Percentiles rank a stretch among this genome's conserved stretches.
Conservation (phyloP, 2,888 invertebrate species). For the Ceratothoa steindachneri region DNA sequence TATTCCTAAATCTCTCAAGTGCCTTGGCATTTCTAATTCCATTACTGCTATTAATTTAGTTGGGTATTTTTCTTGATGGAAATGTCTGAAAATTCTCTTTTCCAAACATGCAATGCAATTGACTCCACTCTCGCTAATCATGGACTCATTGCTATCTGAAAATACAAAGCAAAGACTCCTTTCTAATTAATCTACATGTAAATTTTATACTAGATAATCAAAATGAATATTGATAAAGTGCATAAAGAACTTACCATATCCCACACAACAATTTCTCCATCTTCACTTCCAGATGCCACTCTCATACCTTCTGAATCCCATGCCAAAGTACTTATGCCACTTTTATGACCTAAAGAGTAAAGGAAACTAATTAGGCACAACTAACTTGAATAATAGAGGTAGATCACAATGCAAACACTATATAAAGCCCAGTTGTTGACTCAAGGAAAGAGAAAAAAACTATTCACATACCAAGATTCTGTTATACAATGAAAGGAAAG, state of each 20-base stretch:
- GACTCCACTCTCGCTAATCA: too few species aligned
- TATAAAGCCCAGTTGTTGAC: not conserved
- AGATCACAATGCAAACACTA: not conserved
- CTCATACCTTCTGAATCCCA: slow-evolving; percentile 45
- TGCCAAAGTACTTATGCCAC: slow-evolving; percentile 28
- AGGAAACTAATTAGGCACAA: not conserved
- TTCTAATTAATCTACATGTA: too few species aligned
- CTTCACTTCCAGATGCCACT: slow-evolving; percentile 38
- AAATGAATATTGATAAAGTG: not conserved
- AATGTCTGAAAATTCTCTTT: too few species aligned
- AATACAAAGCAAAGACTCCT: too few species aligned
- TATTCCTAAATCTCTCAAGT: too few species aligned
- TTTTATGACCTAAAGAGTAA: slow-evolving; percentile 18
- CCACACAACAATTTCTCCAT: slow-evolving; percentile 78
- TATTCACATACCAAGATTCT: too few species aligned
- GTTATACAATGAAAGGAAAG: too few species aligned
- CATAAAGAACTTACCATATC: slow-evolving; percentile 65
- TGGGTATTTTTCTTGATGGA: too few species aligned
- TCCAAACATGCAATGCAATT: too few species aligned
- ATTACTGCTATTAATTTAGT: too few species aligned
- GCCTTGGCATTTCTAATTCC: too few species aligned
- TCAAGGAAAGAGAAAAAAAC: not conserved
- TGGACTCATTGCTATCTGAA: too few species aligned
- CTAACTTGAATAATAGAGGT: not conserved
- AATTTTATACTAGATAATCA: slow-evolving; percentile 73